A percentile compares a stretch with the other conserved stretches of the same genome.
These are phyloP conservation scores for Latrodectus geometricus DNA, from an alignment of 1,140 invertebrate species.

Conservation along the genomic window DNA sequence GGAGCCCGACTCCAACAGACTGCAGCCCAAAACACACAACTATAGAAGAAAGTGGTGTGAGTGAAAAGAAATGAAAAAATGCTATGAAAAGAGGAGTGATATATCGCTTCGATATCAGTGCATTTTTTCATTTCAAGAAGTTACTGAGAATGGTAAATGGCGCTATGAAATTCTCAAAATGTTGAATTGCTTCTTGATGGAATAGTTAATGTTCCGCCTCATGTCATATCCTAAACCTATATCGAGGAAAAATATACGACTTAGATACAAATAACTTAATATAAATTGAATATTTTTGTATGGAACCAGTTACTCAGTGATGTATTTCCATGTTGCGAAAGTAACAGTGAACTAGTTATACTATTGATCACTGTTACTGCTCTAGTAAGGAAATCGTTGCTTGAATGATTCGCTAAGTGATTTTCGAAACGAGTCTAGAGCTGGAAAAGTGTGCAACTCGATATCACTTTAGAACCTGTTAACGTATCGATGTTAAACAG, in stretches of 20 bases:
- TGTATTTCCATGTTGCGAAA: too few relatives aligned
- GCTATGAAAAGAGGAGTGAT: not conserved
- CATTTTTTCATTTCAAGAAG: too few relatives aligned
- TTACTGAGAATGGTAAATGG: too few relatives aligned
- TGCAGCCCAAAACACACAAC: slow-evolving; percentile 47
- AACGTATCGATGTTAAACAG: too few relatives aligned
- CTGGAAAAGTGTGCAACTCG: too few relatives aligned
- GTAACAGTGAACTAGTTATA: too few relatives aligned
- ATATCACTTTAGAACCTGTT: too few relatives aligned
- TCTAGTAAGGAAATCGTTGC: too few relatives aligned
- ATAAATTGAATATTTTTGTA: slow-evolving; percentile 21
- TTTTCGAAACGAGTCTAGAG: too few relatives aligned
- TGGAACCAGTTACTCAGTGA: not conserved
- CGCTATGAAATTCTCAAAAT: not conserved
- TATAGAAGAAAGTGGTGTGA: slow-evolving; percentile 20
- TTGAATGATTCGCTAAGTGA: too few relatives aligned
- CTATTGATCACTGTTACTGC: too few relatives aligned
- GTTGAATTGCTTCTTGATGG: not conserved
- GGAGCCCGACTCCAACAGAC: slow-evolving; percentile 51
- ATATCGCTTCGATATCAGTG: too few relatives aligned
- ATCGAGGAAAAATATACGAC: not conserved
- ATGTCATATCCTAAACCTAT: slow-evolving; percentile 39
- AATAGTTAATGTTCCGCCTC: not conserved
- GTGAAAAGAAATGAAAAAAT: slow-evolving; percentile 49
- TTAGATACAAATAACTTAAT: slow-evolving; percentile 1